A percentile compares a stretch with the other conserved stretches of the same genome.
Conservation (phyloP, 2,113 vertebrate genomes). For the Hystrix cristata region DNA sequence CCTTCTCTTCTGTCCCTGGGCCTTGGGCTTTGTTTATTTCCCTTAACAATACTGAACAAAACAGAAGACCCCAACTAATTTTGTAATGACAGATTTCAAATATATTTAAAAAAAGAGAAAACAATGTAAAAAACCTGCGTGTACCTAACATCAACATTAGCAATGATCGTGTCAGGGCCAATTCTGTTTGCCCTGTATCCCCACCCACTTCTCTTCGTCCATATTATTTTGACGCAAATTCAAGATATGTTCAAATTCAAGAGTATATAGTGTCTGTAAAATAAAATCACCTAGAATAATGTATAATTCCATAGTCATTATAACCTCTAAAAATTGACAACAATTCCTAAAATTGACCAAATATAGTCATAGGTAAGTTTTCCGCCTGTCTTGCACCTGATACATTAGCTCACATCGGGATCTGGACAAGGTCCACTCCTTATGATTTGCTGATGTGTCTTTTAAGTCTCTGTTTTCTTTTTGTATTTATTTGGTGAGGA, state of each 20-base stretch:
- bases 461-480: not conserved
- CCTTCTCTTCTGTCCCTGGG: not conserved
- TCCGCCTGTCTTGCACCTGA: not conserved
- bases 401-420: not conserved
- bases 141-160: not conserved
- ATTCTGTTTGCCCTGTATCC: not conserved
- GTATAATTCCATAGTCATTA: not conserved
- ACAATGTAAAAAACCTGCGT: not conserved
- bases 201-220: not conserved
- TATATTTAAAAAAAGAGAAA: not conserved
- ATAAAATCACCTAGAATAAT: not conserved
- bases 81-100: constrained; percentile 15
- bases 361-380: not conserved
- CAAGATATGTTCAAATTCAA: not conserved
- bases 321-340: not conserved
- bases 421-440: not conserved
- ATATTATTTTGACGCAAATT: constrained; percentile 16
- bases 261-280: not conserved
- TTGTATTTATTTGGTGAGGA: not conserved
- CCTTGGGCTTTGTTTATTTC: not conserved
- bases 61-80: not conserved
- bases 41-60: not conserved
- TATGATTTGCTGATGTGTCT: not conserved
- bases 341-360: not conserved
- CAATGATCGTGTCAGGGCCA: not conserved